phyloP scores from a whole-genome alignment of 2,797 vertebrate species.

The Ciconia nigra region DNA sequence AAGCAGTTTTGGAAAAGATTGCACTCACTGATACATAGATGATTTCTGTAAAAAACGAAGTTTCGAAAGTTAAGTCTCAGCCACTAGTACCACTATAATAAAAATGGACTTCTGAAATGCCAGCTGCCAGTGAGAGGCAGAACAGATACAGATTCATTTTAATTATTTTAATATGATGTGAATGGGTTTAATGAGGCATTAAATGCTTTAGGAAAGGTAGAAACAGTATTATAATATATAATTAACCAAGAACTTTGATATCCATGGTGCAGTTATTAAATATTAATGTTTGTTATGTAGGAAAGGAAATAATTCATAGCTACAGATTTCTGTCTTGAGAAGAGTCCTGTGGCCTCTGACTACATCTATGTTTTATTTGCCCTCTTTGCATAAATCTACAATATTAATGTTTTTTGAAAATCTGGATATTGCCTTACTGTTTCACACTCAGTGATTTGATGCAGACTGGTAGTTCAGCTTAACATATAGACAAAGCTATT shows the following conservation, averaged over 20 bases:
- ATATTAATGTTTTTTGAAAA: neutral
- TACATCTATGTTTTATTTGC: neutral
- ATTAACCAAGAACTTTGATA: neutral
- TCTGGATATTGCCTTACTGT: neutral
- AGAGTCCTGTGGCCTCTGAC: neutral
- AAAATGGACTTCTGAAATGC: neutral
- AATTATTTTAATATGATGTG: neutral
- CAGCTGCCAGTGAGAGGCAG: neutral
- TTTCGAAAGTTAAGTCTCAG: neutral
- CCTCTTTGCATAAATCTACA: neutral
- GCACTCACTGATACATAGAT: neutral
- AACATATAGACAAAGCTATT: neutral
- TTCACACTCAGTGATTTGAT: neutral
- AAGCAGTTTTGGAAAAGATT: neutral
- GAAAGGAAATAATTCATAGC: neutral
- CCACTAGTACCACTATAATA: neutral
- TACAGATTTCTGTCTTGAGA: neutral
- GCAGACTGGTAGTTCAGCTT: neutral
- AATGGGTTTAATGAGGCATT: constrained; percentile 7
- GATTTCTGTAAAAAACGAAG: neutral
- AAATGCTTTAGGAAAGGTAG: neutral
- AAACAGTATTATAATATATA: neutral
- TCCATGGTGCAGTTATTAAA: neutral
- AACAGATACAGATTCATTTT: neutral
- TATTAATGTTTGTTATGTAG: neutral